These are phyloP conservation scores for Thaumetopoea pityocampa DNA, from an alignment of 1,140 invertebrate genomes.

Conservation along the genomic window DNA sequence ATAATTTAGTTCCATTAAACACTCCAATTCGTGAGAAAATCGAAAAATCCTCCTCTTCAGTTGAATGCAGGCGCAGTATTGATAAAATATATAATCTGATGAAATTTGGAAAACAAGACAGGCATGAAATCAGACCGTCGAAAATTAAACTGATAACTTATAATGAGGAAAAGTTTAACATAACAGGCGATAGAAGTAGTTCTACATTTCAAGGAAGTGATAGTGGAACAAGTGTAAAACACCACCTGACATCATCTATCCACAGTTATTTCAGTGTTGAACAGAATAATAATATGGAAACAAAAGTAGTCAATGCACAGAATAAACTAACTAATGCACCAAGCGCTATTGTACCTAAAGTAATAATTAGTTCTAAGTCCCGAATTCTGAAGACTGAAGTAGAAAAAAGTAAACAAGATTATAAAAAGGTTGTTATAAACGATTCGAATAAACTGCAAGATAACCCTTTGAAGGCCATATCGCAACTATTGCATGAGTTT, in stretches of 20 bases:
- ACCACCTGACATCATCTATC: slow-evolving; percentile 38
- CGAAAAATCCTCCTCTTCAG: slow-evolving; percentile 9
- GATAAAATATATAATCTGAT: slow-evolving; percentile 60
- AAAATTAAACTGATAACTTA: slow-evolving; percentile 8
- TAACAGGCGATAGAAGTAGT: slow-evolving; percentile 10
- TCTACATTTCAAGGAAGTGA: slow-evolving; percentile 34
- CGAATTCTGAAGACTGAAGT: slow-evolving; percentile 26
- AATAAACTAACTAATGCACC: slow-evolving; percentile 22
- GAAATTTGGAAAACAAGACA: slow-evolving; percentile 30
- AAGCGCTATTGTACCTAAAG: slow-evolving; percentile 37
- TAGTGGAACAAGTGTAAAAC: slow-evolving; percentile 53
- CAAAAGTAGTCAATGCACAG: background rate
- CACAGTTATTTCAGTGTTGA: slow-evolving; percentile 46
- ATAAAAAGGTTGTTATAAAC: slow-evolving; percentile 21
- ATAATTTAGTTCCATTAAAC: slow-evolving; percentile 29
- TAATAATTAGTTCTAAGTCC: slow-evolving; percentile 45
- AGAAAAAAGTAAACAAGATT: slow-evolving; percentile 33
- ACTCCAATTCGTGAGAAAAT: slow-evolving; percentile 20
- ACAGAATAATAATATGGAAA: slow-evolving; percentile 23
- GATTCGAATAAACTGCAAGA: slow-evolving; percentile 25
- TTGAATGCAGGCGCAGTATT: slow-evolving; percentile 56
- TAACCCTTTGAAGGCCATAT: slow-evolving; percentile 62
- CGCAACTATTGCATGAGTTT: slow-evolving; percentile 55
- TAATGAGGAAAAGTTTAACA: slow-evolving; percentile 10
- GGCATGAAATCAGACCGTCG: slow-evolving; percentile 10